These are phyloP conservation scores for Microtus agrestis DNA, from an alignment of 2,797 vertebrate species.

Conservation along the genomic window DNA sequence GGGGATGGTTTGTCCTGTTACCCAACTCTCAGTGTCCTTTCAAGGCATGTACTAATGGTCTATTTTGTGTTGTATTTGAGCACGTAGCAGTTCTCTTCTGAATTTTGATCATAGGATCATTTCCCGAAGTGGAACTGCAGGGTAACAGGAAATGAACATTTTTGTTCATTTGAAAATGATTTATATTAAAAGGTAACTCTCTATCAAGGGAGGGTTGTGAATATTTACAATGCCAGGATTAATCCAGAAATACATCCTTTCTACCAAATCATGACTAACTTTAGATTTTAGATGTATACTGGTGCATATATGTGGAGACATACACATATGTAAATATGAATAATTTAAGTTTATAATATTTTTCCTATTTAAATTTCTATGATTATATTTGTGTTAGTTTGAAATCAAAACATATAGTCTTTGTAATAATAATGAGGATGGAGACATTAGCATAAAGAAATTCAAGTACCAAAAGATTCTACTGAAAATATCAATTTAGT, in stretches of 20 bases:
- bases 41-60: not conserved
- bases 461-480: not conserved
- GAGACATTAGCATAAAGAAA: conserved; percentile 31
- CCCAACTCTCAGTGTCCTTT: not conserved
- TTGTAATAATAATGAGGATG: not conserved
- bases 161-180: too few relatives aligned
- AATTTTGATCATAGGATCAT: not conserved
- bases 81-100: not conserved
- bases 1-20: not conserved
- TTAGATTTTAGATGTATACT: not conserved
- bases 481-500: not conserved
- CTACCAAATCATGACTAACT: not conserved
- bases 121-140: not conserved
- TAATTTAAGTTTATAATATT: conserved; percentile 3
- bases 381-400: conserved; percentile 19
- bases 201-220: not conserved
- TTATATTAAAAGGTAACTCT: not conserved
- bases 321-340: not conserved
- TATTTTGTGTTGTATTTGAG: not conserved
- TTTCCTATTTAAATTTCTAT: conserved; percentile 40
- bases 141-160: not conserved
- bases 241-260: not conserved
- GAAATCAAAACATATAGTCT: conserved; percentile 22
- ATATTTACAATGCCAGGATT: not conserved
- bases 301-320: not conserved